Evolutionary conservation across 1,140 invertebrate species (phyloP).

Genomic region (Drosophila orosa): DNA sequence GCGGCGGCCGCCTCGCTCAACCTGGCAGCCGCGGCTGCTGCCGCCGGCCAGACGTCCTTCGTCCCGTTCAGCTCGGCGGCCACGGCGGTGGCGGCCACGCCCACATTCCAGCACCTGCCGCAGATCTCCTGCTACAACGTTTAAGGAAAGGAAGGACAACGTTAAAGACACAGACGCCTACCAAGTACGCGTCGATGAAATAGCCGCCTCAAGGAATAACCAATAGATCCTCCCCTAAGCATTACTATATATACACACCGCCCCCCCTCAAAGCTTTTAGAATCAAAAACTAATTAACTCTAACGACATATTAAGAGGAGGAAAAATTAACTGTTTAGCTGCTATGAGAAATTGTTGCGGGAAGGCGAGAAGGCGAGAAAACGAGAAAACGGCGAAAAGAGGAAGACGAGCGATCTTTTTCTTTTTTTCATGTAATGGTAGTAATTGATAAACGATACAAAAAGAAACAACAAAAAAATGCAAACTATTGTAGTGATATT

Average conservation of each 20-base stretch:
- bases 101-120: slow-evolving; percentile 85
- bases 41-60: slow-evolving; percentile 83
- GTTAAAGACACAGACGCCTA: slow-evolving; percentile 68
- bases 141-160: too few relatives aligned
- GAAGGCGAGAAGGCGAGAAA: slow-evolving; percentile 22
- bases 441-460: slow-evolving; percentile 66
- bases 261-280: slow-evolving; percentile 56
- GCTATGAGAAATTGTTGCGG: slow-evolving; percentile 49
- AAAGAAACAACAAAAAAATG: slow-evolving; percentile 76
- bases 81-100: slow-evolving; percentile 64
- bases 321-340: slow-evolving; percentile 47
- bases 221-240: slow-evolving; percentile 50
- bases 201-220: slow-evolving; percentile 50
- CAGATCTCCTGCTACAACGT: slow-evolving; percentile 86
- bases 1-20: slow-evolving; percentile 82
- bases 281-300: slow-evolving; percentile 54
- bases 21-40: slow-evolving; percentile 63
- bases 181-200: slow-evolving; percentile 77
- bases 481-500: slow-evolving; percentile 84
- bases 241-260: slow-evolving; percentile 39
- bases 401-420: slow-evolving; percentile 51
- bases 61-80: slow-evolving; percentile 82
- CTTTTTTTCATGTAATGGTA: slow-evolving; percentile 72
- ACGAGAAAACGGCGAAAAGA: slow-evolving; percentile 14
- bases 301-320: slow-evolving; percentile 42